phyloP scores from a whole-genome alignment of 2,113 vertebrate genomes.

The Poecile atricapillus region DNA sequence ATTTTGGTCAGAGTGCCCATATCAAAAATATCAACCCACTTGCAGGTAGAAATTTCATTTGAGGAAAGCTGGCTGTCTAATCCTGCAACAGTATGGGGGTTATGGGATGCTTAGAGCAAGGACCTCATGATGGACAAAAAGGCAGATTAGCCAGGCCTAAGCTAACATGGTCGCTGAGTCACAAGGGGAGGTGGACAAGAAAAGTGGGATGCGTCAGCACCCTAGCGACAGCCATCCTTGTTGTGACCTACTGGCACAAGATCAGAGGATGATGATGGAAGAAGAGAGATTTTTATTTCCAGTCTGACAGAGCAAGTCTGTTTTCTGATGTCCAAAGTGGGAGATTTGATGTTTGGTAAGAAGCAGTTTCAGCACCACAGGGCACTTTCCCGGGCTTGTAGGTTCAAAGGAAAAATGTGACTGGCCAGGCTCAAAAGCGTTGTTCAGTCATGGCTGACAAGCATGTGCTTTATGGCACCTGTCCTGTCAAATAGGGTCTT shows the following conservation, averaged over 20 bases:
- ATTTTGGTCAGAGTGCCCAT: background rate
- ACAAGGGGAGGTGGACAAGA: background rate
- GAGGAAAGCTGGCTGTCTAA: background rate
- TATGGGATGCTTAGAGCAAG: background rate
- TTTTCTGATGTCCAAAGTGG: background rate
- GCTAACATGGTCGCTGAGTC: background rate
- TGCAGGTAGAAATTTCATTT: background rate
- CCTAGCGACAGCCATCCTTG: background rate
- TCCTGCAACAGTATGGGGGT: background rate
- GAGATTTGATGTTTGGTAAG: background rate
- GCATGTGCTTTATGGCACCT: background rate
- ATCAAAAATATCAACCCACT: background rate
- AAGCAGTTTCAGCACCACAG: background rate
- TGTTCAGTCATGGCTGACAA: background rate
- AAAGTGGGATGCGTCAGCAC: background rate
- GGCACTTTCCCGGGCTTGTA: background rate
- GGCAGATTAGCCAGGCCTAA: background rate
- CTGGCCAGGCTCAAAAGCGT: background rate
- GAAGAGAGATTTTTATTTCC: background rate
- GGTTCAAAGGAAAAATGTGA: slow-evolving; percentile 18
- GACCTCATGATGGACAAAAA: background rate
- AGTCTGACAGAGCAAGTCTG: background rate
- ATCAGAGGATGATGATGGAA: background rate
- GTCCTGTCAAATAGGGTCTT: background rate
- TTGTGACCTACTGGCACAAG: background rate